phyloP scores from a whole-genome alignment of 2,797 vertebrate species.

The Taeniopygia guttata region DNA sequence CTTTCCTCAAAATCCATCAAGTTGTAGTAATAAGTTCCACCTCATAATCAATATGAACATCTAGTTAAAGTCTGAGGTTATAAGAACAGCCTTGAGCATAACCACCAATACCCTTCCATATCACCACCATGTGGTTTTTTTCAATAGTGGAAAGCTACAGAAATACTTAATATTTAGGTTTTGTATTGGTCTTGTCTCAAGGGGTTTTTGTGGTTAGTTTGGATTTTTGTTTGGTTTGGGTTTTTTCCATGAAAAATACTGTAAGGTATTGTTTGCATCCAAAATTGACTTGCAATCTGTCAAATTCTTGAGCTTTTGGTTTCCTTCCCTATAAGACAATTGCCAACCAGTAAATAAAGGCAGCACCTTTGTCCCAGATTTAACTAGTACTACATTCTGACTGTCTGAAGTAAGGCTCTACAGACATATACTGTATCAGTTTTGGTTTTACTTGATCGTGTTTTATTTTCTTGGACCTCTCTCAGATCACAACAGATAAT shows the following conservation, averaged over 20 bases:
- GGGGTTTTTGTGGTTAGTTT: neutral
- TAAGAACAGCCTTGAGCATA: neutral
- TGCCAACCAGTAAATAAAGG: neutral
- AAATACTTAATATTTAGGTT: neutral
- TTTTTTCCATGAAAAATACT: neutral
- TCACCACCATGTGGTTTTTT: neutral
- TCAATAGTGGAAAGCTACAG: neutral
- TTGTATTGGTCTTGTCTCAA: neutral
- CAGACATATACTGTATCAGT: neutral
- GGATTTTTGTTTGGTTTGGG: neutral
- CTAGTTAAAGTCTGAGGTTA: neutral
- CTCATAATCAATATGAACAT: neutral
- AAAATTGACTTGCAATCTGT: neutral
- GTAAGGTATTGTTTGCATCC: neutral
- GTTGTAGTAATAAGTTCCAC: neutral
- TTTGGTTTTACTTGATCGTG: neutral
- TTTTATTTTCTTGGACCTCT: neutral
- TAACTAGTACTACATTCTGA: neutral
- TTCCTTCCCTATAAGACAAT: neutral
- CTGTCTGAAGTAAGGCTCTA: neutral
- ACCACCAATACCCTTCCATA: neutral
- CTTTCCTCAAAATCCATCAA: neutral
- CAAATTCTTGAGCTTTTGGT: neutral
- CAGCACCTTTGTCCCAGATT: neutral
- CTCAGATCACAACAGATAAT: neutral